A percentile compares a stretch with the other conserved stretches of the same genome.
These are phyloP conservation scores for Alviniconcha marisindica DNA, from an alignment of 1,140 invertebrate species.

Conservation along the genomic window DNA sequence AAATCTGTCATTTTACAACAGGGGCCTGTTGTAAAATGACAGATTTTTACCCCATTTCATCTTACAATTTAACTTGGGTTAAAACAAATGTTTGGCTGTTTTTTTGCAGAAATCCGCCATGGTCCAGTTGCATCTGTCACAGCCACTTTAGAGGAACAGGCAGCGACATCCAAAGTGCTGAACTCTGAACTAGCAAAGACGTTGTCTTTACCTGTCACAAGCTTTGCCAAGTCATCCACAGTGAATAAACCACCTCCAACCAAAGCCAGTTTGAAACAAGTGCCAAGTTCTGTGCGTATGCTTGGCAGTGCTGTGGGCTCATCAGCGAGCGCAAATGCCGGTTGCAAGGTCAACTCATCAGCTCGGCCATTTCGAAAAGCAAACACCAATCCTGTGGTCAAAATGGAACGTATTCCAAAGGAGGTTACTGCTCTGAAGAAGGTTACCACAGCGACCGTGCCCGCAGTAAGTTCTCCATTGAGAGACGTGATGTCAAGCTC, in stretches of 20 bases:
- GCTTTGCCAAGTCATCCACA: constrained; percentile 24
- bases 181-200: constrained; percentile 49
- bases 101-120: constrained; percentile 46
- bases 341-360: not conserved
- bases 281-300: constrained; percentile 56
- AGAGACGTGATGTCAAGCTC: not conserved
- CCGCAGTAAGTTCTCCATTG: constrained; percentile 7
- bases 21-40: too few relatives aligned
- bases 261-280: constrained; percentile 69
- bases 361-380: constrained; percentile 29
- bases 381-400: constrained; percentile 71
- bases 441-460: not conserved
- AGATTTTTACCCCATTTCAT: not conserved
- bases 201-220: constrained; percentile 35
- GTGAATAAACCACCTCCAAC: constrained; percentile 50
- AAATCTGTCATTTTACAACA: too few relatives aligned
- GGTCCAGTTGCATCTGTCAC: constrained; percentile 19
- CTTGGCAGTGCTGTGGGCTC: not conserved
- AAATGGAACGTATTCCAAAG: constrained; percentile 72
- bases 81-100: too few relatives aligned
- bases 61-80: too few relatives aligned
- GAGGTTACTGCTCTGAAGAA: constrained; percentile 38
- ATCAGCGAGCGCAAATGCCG: not conserved
- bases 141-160: not conserved
- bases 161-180: not conserved